A percentile compares a stretch with the other conserved stretches of the same genome.
Conservation (phyloP, 2,797 vertebrate genomes). For the Gymnothorax javanicus region DNA sequence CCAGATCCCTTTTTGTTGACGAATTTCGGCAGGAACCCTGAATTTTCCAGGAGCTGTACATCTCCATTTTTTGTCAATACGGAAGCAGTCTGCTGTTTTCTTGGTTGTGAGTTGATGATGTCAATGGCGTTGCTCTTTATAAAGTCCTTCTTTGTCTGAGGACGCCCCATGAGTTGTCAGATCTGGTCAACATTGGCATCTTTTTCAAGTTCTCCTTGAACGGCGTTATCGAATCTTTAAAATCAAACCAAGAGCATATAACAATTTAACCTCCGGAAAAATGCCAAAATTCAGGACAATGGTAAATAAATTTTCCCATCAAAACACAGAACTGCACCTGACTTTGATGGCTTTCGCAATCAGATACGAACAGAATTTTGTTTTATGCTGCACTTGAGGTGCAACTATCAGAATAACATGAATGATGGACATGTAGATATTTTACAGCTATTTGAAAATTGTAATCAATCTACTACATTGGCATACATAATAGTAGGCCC, state of each 20-base stretch:
- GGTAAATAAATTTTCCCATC: not conserved
- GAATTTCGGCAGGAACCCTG: conserved; percentile 89
- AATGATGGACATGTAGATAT: not conserved
- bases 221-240: conserved; percentile 65
- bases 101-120: conserved; percentile 70
- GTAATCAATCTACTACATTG: not conserved
- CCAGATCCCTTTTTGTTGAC: conserved; percentile 80
- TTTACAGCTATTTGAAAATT: too few species aligned
- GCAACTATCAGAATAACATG: not conserved
- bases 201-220: conserved; percentile 47
- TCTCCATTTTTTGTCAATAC: conserved; percentile 84
- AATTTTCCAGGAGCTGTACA: conserved; percentile 84
- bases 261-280: not conserved
- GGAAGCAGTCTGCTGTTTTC: conserved; percentile 73
- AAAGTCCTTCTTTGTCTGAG: conserved; percentile 79
- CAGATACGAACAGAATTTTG: not conserved
- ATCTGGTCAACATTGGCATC: conserved; percentile 71
- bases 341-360: not conserved
- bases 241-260: conserved; percentile 50
- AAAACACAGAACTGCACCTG: too few species aligned
- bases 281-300: not conserved
- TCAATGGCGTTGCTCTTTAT: conserved; percentile 72
- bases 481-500: not conserved
- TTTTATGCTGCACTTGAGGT: not conserved
- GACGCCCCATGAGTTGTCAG: conserved; percentile 77